These are phyloP conservation scores for Datnioides undecimradiatus DNA, from an alignment of 2,113 vertebrate genomes.

Conservation along the genomic window DNA sequence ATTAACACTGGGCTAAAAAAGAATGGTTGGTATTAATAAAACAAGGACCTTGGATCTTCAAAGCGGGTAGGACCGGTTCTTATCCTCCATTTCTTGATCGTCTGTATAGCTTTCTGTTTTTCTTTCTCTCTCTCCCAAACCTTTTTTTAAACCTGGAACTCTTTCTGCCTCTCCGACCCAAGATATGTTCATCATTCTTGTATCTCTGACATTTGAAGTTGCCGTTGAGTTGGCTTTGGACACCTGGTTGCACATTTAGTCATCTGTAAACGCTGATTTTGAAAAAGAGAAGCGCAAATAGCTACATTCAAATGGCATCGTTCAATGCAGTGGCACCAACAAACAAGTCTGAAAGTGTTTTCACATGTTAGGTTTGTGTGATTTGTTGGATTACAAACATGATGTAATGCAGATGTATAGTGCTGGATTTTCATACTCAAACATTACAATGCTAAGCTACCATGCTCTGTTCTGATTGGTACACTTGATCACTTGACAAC, in stretches of 20 bases:
- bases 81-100: neutral
- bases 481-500: neutral
- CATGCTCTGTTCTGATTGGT: neutral
- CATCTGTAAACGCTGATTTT: neutral
- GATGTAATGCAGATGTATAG: neutral
- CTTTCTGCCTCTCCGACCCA: neutral
- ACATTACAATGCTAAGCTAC: no score
- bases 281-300: neutral
- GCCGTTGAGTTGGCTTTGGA: neutral
- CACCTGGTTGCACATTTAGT: neutral
- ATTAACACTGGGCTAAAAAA: neutral
- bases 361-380: neutral
- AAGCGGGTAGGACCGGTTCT: conserved; percentile 46
- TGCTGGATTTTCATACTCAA: no score
- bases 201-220: neutral
- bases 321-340: neutral
- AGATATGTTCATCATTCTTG: neutral
- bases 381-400: neutral
- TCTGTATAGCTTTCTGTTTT: neutral
- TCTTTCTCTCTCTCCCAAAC: neutral
- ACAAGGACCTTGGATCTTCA: conserved; percentile 8
- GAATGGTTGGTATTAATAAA: conserved; percentile 31
- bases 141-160: neutral
- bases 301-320: neutral
- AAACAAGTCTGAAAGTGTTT: conserved; percentile 21